phyloP scores from a whole-genome alignment of 2,888 invertebrate species.

The Lordiphosa andalusiaca region DNA sequence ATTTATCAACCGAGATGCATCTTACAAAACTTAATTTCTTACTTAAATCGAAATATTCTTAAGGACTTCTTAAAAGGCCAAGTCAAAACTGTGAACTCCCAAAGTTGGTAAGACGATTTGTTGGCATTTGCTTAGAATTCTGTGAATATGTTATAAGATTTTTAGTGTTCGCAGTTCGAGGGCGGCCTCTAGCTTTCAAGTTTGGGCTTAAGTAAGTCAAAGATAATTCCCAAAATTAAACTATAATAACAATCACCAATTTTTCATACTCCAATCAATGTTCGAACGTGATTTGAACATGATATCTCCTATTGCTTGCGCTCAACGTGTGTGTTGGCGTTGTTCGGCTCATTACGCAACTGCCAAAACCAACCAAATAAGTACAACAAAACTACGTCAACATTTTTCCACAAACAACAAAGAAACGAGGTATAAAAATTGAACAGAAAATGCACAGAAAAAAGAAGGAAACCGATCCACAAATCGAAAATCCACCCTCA shows the following conservation, averaged over 20 bases:
- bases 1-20: no score
- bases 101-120: no score
- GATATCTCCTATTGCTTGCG: constrained; percentile 46
- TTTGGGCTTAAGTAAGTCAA: no score
- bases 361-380: constrained; percentile 51
- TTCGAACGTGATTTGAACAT: constrained; percentile 46
- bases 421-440: constrained; percentile 25
- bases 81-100: no score
- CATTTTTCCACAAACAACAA: constrained; percentile 38
- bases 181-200: no score
- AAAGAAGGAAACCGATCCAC: constrained; percentile 53
- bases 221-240: no score
- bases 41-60: no score
- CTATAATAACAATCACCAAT: background rate
- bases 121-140: no score
- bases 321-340: constrained; percentile 63
- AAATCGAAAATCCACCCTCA: constrained; percentile 62
- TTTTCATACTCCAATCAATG: constrained; percentile 47
- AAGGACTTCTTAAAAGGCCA: no score
- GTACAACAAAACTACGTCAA: constrained; percentile 35
- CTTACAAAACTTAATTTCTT: no score
- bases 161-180: no score
- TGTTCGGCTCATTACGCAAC: constrained; percentile 65
- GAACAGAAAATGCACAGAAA: constrained; percentile 46
- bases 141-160: no score